Base-by-base conservation (phyloP, 1,140 invertebrate genomes). In the Orius laevigatus region DNA sequence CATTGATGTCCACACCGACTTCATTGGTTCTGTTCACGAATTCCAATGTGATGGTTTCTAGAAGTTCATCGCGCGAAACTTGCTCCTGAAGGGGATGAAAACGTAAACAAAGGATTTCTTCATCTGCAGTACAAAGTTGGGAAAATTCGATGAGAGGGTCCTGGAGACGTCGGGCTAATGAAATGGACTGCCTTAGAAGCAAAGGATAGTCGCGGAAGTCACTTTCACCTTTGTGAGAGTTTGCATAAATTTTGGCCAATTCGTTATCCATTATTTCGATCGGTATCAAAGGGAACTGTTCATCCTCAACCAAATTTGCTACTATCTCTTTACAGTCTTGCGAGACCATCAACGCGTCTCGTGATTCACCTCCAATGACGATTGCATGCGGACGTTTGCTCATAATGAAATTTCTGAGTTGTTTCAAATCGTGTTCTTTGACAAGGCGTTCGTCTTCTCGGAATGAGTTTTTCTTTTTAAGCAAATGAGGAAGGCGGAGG, bases 1-100 rank as follows among this genome's bases (percentile, higher is more conserved):
- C 71, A 62, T 99, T 99, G 4, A 99, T 77, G 62, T 99, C 95
- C 0, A 99, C 90, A n/a, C 96, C 96, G 5, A 98, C 92, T 71
- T 97, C 92, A 64, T 96, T 97, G 0, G 92, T 88, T 46, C 89
- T 51, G 58, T 78, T 79, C 0, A 97, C 86, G 63, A 98, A 96
- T 68, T 96, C 90, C 14, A 89, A 60, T 52, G 89, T 81, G 1
- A 97, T 68, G 9, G 81, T 80, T 58, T 90, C 84, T 1, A 91
- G 56, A 12, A 95, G 62, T 46, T 90, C 84, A 40, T 97, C 91
- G 59, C 86, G 86, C 0, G 74, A 61, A 9, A 96, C 61, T 58
- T 87, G 78, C 58, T 91, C 85, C 70, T 93, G 90, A 35, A 93
- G 62, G 2, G 86, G 72, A 68, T 95, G 91, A 61, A 87, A 95